Conservation (phyloP, 2,797 vertebrate species). For the Gymnothorax javanicus region DNA sequence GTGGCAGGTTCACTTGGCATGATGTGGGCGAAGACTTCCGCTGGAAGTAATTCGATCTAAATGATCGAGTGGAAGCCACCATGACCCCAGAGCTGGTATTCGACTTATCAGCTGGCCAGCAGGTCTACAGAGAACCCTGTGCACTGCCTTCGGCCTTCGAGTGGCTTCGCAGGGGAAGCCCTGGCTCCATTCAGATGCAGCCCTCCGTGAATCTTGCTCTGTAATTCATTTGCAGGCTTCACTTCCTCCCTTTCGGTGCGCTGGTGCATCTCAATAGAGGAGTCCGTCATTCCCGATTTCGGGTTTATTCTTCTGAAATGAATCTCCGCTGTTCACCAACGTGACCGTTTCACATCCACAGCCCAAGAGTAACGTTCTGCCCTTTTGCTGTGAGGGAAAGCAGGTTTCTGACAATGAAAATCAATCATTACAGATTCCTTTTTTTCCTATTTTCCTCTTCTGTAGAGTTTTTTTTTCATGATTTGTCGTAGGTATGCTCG, state of each 20-base stretch:
- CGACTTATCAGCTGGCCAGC: not conserved
- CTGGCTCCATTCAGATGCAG: not conserved
- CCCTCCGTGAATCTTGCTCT: not conserved
- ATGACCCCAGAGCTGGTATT: not conserved
- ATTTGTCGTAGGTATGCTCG: not conserved
- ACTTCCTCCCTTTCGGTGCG: not conserved
- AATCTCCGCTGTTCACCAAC: not conserved
- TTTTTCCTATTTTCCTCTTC: not conserved
- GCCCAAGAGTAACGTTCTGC: slow-evolving; percentile 8
- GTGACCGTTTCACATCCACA: not conserved
- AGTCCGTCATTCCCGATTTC: not conserved
- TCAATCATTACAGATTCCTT: not conserved
- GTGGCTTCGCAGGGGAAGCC: not conserved
- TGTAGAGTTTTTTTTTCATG: not conserved
- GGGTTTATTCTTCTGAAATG: not conserved
- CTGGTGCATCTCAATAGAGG: not conserved
- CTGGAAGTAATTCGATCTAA: not conserved
- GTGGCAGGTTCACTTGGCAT: not conserved
- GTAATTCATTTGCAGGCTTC: slow-evolving; percentile 5
- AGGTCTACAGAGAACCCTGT: slow-evolving; percentile 7
- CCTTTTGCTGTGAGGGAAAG: not conserved
- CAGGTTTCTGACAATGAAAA: not conserved
- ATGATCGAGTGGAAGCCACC: not conserved
- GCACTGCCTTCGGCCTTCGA: not conserved
- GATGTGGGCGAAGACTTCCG: not conserved